phyloP scores from a whole-genome alignment of 2,113 vertebrate genomes.

The Sciurus niger region DNA sequence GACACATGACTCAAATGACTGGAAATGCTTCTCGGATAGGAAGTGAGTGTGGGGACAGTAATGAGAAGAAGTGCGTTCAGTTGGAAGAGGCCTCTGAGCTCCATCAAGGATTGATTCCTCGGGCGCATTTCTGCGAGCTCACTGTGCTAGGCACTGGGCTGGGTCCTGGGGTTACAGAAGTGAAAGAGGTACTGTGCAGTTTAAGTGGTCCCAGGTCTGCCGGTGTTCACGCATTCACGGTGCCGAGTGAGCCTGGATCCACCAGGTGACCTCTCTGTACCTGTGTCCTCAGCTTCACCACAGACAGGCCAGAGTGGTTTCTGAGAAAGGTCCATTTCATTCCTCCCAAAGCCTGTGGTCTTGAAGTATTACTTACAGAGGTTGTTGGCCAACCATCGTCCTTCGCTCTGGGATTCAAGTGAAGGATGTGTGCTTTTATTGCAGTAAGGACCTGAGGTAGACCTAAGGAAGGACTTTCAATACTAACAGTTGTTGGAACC shows the following conservation, averaged over 20 bases:
- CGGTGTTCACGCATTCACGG: background rate
- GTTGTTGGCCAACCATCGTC: background rate
- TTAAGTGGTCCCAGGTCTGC: background rate
- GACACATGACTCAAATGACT: background rate
- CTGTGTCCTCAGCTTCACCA: background rate
- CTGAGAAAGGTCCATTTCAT: background rate
- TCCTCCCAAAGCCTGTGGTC: background rate
- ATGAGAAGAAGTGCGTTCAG: background rate
- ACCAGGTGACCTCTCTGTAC: background rate
- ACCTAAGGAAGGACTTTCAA: background rate
- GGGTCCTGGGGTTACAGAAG: background rate
- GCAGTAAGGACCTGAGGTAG: background rate
- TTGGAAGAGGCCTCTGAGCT: background rate
- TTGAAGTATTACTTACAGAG: background rate
- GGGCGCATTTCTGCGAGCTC: background rate
- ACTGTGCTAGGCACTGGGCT: background rate
- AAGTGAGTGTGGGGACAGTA: background rate
- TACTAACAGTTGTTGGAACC: background rate
- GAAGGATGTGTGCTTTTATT: background rate
- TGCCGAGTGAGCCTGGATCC: conserved; percentile 3
- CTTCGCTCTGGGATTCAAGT: background rate
- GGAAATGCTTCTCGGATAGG: background rate
- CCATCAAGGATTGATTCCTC: background rate
- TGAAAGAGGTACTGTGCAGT: background rate
- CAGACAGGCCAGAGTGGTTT: background rate